A percentile compares a stretch with the other conserved stretches of the same genome.
Evolutionary conservation across 2,113 vertebrate genomes (phyloP).

Genomic region (Tor tambroides): DNA sequence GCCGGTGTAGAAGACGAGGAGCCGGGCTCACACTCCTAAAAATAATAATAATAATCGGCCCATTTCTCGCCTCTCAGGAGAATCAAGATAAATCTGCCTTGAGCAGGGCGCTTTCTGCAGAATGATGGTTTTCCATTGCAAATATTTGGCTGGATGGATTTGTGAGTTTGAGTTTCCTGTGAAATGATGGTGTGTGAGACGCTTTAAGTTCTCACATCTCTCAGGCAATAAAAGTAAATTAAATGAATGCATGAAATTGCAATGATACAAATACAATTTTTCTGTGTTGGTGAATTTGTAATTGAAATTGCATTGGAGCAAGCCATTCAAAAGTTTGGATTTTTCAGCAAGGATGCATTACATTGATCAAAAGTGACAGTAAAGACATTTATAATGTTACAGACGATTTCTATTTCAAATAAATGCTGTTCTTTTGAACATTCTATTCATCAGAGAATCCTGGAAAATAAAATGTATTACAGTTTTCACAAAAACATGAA

Average conservation of each 20-base stretch:
- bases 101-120: not conserved
- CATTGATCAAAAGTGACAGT: not conserved
- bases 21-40: not conserved
- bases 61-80: constrained; percentile 23
- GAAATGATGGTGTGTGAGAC: not conserved
- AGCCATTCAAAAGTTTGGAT: not conserved
- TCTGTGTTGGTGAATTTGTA: not conserved
- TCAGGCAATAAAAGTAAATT: not conserved
- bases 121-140: not conserved
- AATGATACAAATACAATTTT: not conserved
- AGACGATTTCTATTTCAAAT: not conserved
- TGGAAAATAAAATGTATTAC: not conserved
- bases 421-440: not conserved
- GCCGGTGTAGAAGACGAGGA: not conserved
- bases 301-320: not conserved
- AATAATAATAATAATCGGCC: constrained; percentile 14
- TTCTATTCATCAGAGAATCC: not conserved
- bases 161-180: not conserved
- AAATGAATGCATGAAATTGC: not conserved
- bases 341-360: not conserved
- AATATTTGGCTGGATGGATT: constrained; percentile 8
- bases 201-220: not conserved
- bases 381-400: not conserved
- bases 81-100: constrained; percentile 7
- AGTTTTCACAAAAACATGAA: not conserved